These are phyloP conservation scores for Encarsia formosa DNA, from an alignment of 2,888 invertebrate species.

Conservation along the genomic window DNA sequence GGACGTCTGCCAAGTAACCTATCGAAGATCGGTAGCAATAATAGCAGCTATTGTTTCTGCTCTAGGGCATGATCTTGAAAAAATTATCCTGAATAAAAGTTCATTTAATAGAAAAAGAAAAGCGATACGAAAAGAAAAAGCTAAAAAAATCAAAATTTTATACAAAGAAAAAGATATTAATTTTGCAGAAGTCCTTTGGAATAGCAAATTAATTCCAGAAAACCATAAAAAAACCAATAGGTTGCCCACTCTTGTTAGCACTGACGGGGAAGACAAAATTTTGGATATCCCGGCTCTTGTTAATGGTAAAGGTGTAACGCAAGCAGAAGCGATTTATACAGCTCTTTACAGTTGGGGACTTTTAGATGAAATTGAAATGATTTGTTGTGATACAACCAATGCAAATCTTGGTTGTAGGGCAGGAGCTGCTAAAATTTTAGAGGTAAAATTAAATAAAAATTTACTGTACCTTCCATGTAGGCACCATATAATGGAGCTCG, in stretches of 20 bases:
- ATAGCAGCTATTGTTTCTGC: background rate
- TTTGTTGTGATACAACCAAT: background rate
- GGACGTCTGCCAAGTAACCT: background rate
- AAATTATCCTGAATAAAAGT: background rate
- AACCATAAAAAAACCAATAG: background rate
- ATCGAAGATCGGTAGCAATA: background rate
- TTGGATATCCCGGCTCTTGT: background rate
- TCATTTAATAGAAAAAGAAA: background rate
- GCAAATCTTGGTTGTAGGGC: slow-evolving; percentile 1
- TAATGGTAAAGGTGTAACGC: background rate
- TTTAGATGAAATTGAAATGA: background rate
- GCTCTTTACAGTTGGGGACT: background rate
- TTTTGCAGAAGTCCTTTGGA: slow-evolving; percentile 7
- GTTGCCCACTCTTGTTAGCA: background rate
- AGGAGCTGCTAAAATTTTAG: slow-evolving; percentile 31
- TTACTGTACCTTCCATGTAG: slow-evolving; percentile 34
- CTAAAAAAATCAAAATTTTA: background rate
- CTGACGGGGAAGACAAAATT: background rate
- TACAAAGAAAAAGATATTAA: background rate
- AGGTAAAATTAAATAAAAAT: slow-evolving; percentile 30
- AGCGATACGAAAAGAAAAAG: background rate
- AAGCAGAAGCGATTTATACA: background rate
- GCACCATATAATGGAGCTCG: slow-evolving; percentile 34
- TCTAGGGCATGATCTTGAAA: background rate
- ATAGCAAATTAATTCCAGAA: background rate